Base-by-base conservation (phyloP, 2,113 vertebrate genomes). In the Phylloscopus trochilus region DNA sequence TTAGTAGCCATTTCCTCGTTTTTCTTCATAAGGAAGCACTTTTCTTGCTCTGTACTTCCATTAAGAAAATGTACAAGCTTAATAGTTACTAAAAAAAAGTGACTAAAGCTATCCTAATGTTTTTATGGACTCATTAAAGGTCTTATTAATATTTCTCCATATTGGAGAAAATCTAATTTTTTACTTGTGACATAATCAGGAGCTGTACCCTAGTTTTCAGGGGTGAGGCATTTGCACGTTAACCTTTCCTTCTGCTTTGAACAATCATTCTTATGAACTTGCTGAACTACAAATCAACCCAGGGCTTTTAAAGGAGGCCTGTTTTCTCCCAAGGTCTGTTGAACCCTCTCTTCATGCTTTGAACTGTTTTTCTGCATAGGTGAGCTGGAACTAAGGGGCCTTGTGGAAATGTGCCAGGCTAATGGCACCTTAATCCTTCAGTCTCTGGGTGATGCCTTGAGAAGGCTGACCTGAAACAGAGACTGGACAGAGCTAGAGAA, bases 41-140 rank as follows among this genome's bases (percentile, higher is more conserved):
- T 95, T 77, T 88, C 94, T 88, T 85, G 43, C 72, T 88, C 75
- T 90, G 37, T 56, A 53, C 30, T 95, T 96, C 95, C 92, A 95
- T 96, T 97, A 95, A 92, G 91, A 96, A 92, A 96, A 94, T 95
- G 91, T 90, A 91, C 59, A 95, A 92, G 56, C 21, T 60, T 96
- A 92, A 97, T 95, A 96, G 85, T 96, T 92, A 81, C 79, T 92
- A 83, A 93, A 94, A 75, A 79, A 95, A 94, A 86, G 88, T 83
- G 93, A 95, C 92, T 95, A 87, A 95, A 90, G 64, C 82, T 86
- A 78, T 83, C 59, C 64, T 93, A 89, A 94, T 95, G 89, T 96
- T 97, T 96, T 96, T 96, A 95, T 93, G 91, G 89, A 80, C 67
- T 93, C 90, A 85, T 96, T 95, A 95, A 92, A 92, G 87, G 56